Evolutionary conservation across 2,888 invertebrate genomes (phyloP), one percentile per base, ranked within the genome.

Genomic region (Mesorhabditis belari): DNA sequence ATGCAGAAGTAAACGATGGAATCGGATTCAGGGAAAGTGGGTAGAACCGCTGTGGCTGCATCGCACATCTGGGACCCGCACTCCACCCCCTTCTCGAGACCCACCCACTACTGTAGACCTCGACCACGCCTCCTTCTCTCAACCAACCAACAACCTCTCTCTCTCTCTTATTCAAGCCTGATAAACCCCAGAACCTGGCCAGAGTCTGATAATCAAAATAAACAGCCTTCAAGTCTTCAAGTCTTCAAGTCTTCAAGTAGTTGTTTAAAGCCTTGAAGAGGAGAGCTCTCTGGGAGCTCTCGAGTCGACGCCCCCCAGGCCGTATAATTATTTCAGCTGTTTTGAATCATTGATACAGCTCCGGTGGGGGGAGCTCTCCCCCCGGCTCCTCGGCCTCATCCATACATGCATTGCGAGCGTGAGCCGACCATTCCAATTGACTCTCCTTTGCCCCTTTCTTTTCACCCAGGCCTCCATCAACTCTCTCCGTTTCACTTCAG

Each of bases 1-100:
- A 28, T 27, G 55, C n/a, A 4, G 55, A 27, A 21, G 25, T 21
- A 55, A 49, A 49, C 55, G 49, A 58, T 12, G 51, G 49, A 57
- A 50, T 49, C 53, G 53, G 27, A 58, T 6, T 19, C 5, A 26
- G 3, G n/a, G 58, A 35, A n/a, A 26, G 28, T 24, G 29, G 53
- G 49, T 23, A 44, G 51, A 29, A 50, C 23, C 26, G 55, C 24
- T 29, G 55, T 49, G 60, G 29, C 35, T 12, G 17, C 25, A 57
- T 5, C 49, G 50, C 3, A 9, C n/a, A n/a, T n/a, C n/a, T n/a
- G n/a, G n/a, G n/a, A n/a, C n/a, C n/a, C n/a, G n/a, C n/a, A 35
- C n/a, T 9, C 44, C n/a, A n/a, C n/a, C n/a, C n/a, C n/a, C 44
- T n/a, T 35, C 44, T 9, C 12, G 44, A n/a, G 12, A 9, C n/a